Evolutionary conservation across 1,140 invertebrate species (phyloP).

Genomic region (Drosophila aff.): DNA sequence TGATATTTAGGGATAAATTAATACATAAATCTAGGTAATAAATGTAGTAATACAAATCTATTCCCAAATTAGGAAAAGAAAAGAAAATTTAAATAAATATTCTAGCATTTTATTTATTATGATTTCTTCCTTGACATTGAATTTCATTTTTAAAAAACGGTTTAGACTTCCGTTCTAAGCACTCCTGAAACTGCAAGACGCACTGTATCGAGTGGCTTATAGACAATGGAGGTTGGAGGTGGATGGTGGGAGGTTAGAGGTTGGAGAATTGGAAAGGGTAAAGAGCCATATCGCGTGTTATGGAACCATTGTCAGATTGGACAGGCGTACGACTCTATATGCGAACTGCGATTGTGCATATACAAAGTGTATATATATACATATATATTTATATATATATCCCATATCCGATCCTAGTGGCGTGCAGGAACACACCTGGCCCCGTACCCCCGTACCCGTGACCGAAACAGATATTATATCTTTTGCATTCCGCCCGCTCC

Average conservation of each 20-base stretch:
- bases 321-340: conserved; percentile 55
- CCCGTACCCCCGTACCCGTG: conserved; percentile 7
- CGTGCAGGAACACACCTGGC: conserved; percentile 52
- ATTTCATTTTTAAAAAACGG: conserved; percentile 6
- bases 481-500: conserved; percentile 39
- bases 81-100: background rate
- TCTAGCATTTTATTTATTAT: background rate
- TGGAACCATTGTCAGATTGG: conserved; percentile 47
- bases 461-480: conserved; percentile 13
- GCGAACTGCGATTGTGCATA: conserved; percentile 36
- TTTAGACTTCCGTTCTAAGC: background rate
- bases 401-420: conserved; percentile 34
- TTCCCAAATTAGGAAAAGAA: background rate
- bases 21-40: background rate
- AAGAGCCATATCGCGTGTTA: conserved; percentile 64
- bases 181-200: conserved; percentile 19
- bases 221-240: background rate
- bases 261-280: conserved; percentile 7
- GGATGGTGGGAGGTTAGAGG: background rate
- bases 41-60: background rate
- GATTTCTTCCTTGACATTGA: background rate
- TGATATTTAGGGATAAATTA: background rate
- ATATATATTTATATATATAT: background rate
- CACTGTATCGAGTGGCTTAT: background rate
- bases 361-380: background rate